Evolutionary conservation across 2,797 vertebrate species (phyloP).

Genomic region (Anabas testudineus): DNA sequence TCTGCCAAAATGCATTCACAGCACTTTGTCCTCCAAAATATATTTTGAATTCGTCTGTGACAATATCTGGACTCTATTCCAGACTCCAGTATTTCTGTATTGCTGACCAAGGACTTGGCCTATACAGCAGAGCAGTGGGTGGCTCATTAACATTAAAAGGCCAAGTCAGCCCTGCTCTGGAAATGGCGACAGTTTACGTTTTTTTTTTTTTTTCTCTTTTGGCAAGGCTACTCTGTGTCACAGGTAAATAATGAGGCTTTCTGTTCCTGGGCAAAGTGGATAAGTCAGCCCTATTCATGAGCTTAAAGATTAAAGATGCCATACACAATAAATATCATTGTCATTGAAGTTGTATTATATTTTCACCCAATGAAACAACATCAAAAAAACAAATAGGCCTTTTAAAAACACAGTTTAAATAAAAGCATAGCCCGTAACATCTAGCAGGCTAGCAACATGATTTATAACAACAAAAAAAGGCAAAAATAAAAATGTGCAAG

Average conservation of each 20-base stretch:
- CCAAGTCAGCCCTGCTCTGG: slow-evolving; percentile 45
- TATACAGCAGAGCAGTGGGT: slow-evolving; percentile 36
- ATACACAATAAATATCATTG: too few species aligned
- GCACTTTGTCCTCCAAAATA: slow-evolving; percentile 50
- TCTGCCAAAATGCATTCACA: slow-evolving; percentile 31
- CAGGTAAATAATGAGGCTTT: slow-evolving; percentile 65
- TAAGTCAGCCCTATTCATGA: slow-evolving; percentile 39
- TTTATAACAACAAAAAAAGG: too few species aligned
- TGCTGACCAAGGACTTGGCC: slow-evolving; percentile 63
- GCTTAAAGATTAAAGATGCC: not conserved
- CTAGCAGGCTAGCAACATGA: too few species aligned
- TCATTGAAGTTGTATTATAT: too few species aligned
- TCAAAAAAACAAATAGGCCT: too few species aligned
- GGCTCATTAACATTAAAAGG: slow-evolving; percentile 72
- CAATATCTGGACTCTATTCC: slow-evolving; percentile 58
- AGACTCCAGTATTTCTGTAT: slow-evolving; percentile 67
- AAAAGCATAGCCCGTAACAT: too few species aligned
- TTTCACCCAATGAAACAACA: too few species aligned
- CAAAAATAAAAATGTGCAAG: too few species aligned
- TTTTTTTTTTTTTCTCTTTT: slow-evolving; percentile 25
- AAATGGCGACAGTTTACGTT: slow-evolving; percentile 27
- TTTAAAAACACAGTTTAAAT: too few species aligned
- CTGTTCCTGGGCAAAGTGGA: slow-evolving; percentile 48
- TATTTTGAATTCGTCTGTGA: slow-evolving; percentile 59
- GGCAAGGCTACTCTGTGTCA: slow-evolving; percentile 51